Conservation (phyloP, 2,113 vertebrate genomes). For the zebrafish (Danio rerio) region DNA sequence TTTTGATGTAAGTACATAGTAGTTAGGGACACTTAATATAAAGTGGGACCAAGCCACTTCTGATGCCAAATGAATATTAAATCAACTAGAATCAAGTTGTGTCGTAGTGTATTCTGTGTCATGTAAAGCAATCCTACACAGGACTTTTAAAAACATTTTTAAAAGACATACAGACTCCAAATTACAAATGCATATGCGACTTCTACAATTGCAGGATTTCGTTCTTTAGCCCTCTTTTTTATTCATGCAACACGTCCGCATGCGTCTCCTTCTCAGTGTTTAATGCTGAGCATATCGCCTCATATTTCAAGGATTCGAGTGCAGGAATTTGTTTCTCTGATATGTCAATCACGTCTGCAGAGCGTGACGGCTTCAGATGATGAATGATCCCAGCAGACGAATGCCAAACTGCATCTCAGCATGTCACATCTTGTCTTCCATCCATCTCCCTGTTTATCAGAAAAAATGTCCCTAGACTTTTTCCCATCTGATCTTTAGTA, state of each 20-base stretch:
- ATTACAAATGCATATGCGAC: no score
- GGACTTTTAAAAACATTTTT: no score
- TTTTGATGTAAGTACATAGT: no score
- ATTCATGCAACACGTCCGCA: not conserved
- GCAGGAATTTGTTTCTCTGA: not conserved
- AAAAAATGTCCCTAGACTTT: not conserved
- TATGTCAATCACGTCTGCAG: not conserved
- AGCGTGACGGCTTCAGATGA: not conserved
- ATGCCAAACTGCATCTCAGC: not conserved
- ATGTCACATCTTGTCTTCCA: slow-evolving; percentile 14
- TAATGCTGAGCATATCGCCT: not conserved
- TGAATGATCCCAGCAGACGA: not conserved
- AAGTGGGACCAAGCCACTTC: no score
- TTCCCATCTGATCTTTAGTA: slow-evolving; percentile 1
- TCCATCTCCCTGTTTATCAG: slow-evolving; percentile 9
- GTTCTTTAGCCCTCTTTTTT: not conserved
- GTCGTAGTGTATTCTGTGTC: no score
- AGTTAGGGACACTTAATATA: no score
- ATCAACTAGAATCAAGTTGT: no score
- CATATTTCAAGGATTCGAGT: not conserved
- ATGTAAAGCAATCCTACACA: no score
- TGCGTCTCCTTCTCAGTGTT: not conserved
- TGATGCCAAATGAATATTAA: no score
- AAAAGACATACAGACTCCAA: no score
- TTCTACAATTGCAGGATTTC: not conserved